A percentile compares a stretch with the other conserved stretches of the same genome.
phyloP scores from a whole-genome alignment of 2,888 invertebrate species.

The Pammene aurita region DNA sequence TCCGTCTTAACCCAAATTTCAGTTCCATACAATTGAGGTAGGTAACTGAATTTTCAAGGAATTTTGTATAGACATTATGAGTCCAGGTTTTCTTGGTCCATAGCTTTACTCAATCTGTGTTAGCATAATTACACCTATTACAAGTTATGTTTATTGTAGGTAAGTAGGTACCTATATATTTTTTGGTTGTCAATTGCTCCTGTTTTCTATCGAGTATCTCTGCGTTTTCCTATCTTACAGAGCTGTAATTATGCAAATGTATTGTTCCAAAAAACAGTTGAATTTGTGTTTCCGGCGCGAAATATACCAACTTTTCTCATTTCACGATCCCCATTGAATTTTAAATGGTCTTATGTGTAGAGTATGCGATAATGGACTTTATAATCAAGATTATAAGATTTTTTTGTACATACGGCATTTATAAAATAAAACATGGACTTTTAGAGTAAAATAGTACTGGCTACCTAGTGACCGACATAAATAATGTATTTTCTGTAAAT shows the following conservation, averaged over 20 bases:
- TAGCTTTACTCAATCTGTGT: too few relatives aligned
- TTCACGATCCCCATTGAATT: neutral
- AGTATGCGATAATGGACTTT: neutral
- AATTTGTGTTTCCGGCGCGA: slow-evolving; percentile 6
- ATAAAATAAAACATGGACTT: neutral
- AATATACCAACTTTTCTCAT: slow-evolving; percentile 28
- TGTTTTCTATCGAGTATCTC: neutral
- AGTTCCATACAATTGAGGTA: too few relatives aligned
- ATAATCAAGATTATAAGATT: neutral
- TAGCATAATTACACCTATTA: too few relatives aligned
- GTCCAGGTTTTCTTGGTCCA: too few relatives aligned
- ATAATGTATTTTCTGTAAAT: slow-evolving; percentile 13
- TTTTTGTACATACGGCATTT: neutral
- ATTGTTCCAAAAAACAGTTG: slow-evolving; percentile 11
- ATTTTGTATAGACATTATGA: too few relatives aligned
- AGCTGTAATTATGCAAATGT: slow-evolving; percentile 16
- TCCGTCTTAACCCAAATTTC: too few relatives aligned
- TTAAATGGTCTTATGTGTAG: neutral
- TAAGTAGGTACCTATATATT: neutral
- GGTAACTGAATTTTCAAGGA: too few relatives aligned
- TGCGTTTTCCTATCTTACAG: neutral
- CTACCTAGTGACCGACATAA: slow-evolving; percentile 15
- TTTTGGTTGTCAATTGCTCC: neutral
- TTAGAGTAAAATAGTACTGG: neutral
- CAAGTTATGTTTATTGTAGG: too few relatives aligned